Conservation (phyloP, 2,797 vertebrate genomes). For the Halcyon badia region DNA sequence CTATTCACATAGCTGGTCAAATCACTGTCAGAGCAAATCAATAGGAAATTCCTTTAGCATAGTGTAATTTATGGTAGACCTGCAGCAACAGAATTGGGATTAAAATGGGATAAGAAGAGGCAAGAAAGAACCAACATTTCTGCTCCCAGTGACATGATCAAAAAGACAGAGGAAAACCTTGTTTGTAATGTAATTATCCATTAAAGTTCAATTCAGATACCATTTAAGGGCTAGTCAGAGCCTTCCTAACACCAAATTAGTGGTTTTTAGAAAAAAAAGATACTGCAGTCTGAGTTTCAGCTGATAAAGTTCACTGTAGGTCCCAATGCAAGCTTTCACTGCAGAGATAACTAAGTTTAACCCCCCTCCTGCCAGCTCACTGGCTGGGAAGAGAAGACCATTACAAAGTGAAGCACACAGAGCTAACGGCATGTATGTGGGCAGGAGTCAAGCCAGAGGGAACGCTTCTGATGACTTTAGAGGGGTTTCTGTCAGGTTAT, state of each 20-base stretch:
- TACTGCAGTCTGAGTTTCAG: not conserved
- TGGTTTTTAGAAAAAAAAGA: not conserved
- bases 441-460: not conserved
- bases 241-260: conserved; percentile 1
- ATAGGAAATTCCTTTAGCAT: conserved; percentile 82
- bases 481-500: not conserved
- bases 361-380: not conserved
- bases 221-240: conserved; percentile 15
- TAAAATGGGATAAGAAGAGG: conserved; percentile 81
- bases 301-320: not conserved
- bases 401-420: not conserved
- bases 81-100: conserved; percentile 75
- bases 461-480: not conserved
- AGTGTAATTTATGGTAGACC: conserved; percentile 67
- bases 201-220: conserved; percentile 55
- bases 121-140: conserved; percentile 64
- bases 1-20: conserved; percentile 86
- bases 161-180: conserved; percentile 68
- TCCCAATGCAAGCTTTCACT: not conserved
- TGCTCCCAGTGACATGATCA: conserved; percentile 64
- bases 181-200: conserved; percentile 56
- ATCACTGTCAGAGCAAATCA: conserved; percentile 90
- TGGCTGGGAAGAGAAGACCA: not conserved
- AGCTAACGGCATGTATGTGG: not conserved
- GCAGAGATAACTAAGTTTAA: not conserved